A percentile compares a stretch with the other conserved stretches of the same genome.
Conservation (phyloP, 2,797 vertebrate genomes). For the Eutrigla gurnardus region DNA sequence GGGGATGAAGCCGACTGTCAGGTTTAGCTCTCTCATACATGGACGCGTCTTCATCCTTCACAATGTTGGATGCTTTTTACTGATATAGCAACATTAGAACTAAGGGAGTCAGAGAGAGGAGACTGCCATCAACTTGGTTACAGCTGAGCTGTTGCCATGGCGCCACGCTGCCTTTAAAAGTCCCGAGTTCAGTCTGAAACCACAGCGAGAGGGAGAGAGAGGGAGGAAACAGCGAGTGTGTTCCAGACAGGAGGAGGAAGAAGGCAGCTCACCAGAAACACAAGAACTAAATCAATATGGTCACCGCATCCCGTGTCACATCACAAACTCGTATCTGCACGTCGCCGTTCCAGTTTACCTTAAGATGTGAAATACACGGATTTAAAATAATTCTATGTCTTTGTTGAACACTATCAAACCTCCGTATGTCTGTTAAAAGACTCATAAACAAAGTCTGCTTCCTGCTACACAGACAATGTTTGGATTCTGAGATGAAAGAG, state of each 20-base stretch:
- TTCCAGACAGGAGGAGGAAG: conserved; percentile 1
- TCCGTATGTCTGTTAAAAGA: too few species aligned
- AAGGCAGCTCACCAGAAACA: conserved; percentile 29
- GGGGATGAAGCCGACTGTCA: conserved; percentile 4
- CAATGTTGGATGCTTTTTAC: conserved; percentile 22
- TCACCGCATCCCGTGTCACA: conserved; percentile 6
- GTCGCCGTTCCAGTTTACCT: too few species aligned
- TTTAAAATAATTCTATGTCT: too few species aligned
- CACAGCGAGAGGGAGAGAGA: conserved; percentile 4
- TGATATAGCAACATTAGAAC: conserved; percentile 23
- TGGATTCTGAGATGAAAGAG: too few species aligned
- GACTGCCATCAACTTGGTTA: conserved; percentile 19
- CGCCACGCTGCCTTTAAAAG: conserved; percentile 53
- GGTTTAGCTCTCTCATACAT: background rate
- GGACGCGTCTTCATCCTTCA: background rate
- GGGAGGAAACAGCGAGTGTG: background rate
- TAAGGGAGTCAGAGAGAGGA: conserved; percentile 5
- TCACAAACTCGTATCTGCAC: background rate
- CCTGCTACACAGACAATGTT: too few species aligned
- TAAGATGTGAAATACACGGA: too few species aligned
- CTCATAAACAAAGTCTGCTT: too few species aligned
- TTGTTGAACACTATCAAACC: too few species aligned
- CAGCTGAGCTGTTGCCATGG: conserved; percentile 73
- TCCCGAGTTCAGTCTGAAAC: conserved; percentile 28
- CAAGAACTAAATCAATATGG: conserved; percentile 40